Evolutionary conservation across 2,797 vertebrate genomes (phyloP), one percentile per base, ranked within the genome.

Genomic region (Malacoraja senta): DNA sequence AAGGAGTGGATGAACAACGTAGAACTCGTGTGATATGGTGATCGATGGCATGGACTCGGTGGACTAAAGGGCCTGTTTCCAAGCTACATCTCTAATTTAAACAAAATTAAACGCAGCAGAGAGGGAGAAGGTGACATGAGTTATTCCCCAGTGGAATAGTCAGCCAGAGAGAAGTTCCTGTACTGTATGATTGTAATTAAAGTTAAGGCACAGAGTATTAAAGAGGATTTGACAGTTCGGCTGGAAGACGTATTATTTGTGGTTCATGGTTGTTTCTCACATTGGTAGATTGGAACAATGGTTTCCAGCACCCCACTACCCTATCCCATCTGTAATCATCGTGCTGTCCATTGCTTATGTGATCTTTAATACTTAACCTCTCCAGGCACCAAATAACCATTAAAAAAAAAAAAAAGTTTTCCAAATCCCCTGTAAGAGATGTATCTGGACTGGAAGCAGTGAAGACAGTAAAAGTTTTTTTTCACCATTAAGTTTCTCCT

Each of bases 401-500:
- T 53, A 6, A 53, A 53, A 7, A 53, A 53, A 53, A 53, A 88
- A 17, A n/a, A 88, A 19, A 35, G n/a, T n/a, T 78, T 8, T 32
- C 77, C 10, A 78, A 35, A 78, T 35, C 61, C 13, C 7, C 44
- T 17, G 38, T 74, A 92, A 17, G 19, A 29, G 24, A 53, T 91
- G 24, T 44, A 53, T 24, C 24, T 24, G 13, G 19, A 44, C 32
- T 74, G 68, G 88, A 44, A 74, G 72, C 19, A 24, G 29, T 53
- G 88, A 72, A 76, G 26, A 53, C 71, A 26, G 72, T 10, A 21
- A 26, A 72, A 91, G 68, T 21, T 8, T 76, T 74, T 91, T 58
- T 92, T 53, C 68, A 26, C 74, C 71, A 17, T 92, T 76, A 91
- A 53, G 24, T 92, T 92, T 90, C 44, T 24, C 90, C 35, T 58